Base-by-base conservation (phyloP, 2,113 vertebrate genomes). In the Australoheros scitulus region DNA sequence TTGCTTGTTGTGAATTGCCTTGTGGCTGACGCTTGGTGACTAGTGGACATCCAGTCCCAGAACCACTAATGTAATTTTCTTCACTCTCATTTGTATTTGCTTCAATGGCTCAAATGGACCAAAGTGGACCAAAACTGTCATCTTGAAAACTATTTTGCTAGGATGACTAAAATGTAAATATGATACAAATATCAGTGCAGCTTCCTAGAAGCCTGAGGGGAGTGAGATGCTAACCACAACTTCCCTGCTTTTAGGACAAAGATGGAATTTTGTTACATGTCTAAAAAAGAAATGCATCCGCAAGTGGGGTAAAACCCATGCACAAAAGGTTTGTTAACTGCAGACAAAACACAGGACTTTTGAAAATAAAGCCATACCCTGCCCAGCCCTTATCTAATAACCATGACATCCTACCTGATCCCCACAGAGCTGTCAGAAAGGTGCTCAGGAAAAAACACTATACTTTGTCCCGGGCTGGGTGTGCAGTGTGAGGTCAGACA, bases 401-500 rank as follows among this genome's bases (percentile, higher is more conserved):
- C 75, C 83, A 80, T 82, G 82, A 85, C 81, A 89, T 84, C 76
- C 85, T 83, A 84, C 65, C 87, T 84, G 82, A 58, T 65, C 79
- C 56, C 83, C 56, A 52, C 18, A 80, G 57, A 85, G 79, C 76
- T 65, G 59, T 81, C 84, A 85, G 61, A 80, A 78, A 86, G 85
- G 79, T 61, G 80, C 36, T 75, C 50, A 70, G 80, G 77, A 64
- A 82, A 61, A 79, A 76, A 64, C 29, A 87, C 76, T 72, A 58
- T n/a, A 70, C 72, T 57, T 56, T 82, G 57, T 84, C 75, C 86
- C 72, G 85, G 80, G 82, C 79, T 38, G 87, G 82, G 50, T 83
- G 84, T 88, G 87, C 86, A 79, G 84, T 58, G 77, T 3, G 32
- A 87, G 76, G 85, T 85, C 91, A 90, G 32, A 81, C 11, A 26